Evolutionary conservation across 2,797 vertebrate genomes (phyloP).

Genomic region (Enteromius treurensis): DNA sequence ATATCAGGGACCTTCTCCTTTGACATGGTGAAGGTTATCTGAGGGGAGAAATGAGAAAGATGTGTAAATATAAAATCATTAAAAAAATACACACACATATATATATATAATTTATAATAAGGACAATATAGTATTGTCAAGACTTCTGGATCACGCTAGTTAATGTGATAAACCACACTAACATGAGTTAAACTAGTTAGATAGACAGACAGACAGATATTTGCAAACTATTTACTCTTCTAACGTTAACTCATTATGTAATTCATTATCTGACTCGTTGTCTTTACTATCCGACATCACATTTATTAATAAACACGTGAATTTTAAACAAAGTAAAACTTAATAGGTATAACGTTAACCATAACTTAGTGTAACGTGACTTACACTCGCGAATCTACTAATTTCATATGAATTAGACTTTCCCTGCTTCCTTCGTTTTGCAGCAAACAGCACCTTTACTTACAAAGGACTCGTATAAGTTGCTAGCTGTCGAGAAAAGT

Average conservation of each 20-base stretch:
- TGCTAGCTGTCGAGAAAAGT: neutral
- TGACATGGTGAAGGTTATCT: constrained; percentile 43
- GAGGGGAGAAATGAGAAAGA: neutral
- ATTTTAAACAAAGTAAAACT: no score
- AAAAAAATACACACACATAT: no score
- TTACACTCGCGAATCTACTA: neutral
- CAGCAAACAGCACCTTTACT: neutral
- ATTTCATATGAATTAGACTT: neutral
- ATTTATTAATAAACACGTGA: neutral
- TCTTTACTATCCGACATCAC: neutral
- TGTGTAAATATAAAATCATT: neutral
- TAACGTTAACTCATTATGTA: neutral
- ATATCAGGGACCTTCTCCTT: constrained; percentile 24
- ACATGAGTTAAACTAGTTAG: neutral
- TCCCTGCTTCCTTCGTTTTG: neutral
- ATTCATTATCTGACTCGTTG: neutral
- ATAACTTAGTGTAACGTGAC: neutral
- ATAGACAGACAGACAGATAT: neutral
- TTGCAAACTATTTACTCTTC: neutral
- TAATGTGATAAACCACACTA: neutral
- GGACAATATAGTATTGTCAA: neutral
- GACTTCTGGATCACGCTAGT: neutral
- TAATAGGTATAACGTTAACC: no score
- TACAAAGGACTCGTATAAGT: neutral
- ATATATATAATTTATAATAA: no score